Base-by-base conservation (phyloP, 2,113 vertebrate species). In the Vidua chalybeata region DNA sequence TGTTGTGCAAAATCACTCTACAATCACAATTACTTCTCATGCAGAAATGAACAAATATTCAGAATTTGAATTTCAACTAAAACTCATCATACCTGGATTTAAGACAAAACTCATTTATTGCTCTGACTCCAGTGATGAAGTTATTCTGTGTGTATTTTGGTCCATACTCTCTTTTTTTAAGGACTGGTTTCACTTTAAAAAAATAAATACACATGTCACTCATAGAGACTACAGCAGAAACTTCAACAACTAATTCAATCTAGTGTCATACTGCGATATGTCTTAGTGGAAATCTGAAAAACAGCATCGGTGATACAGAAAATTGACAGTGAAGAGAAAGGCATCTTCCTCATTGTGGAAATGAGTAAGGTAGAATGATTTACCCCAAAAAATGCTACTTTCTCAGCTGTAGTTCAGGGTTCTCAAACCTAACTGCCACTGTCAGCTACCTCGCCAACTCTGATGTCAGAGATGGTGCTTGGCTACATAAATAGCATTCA, bases 91-190 rank as follows among this genome's bases (percentile, higher is more conserved):
- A 99, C 99, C 99, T 99, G 97, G 99, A 98, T 97, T 99, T 99
- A 78, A 99, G 99, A 89, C 99, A 99, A 98, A 99, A 99, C 85
- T 99, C 99, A 94, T 99, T 99, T 98, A 99, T 99, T 85, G 99
- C 99, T 98, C 99, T 98, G 86, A 99, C 98, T 88, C 99, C 99
- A 56, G 99, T 99, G 98, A 99, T 99, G 96, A 99, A 99, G 97
- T 99, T 99, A 97, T 99, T 99, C 96, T 99, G 97, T 18, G 99
- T 99, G 76, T 99, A 99, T 91, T 99, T 99, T 97, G 98, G 93
- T 97, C 99, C 99, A 97, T 99, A 99, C 1, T 99, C 99, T 76
- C 99, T 98, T 97, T 99, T 99, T 96, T 99, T 99, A 93, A 99
- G 98, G 74, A 99, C 99, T 52, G 99, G 99, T 96, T 99, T 99